phyloP scores from a whole-genome alignment of 92 coral and sea anemone species.

The Epizoanthus rinbou region DNA sequence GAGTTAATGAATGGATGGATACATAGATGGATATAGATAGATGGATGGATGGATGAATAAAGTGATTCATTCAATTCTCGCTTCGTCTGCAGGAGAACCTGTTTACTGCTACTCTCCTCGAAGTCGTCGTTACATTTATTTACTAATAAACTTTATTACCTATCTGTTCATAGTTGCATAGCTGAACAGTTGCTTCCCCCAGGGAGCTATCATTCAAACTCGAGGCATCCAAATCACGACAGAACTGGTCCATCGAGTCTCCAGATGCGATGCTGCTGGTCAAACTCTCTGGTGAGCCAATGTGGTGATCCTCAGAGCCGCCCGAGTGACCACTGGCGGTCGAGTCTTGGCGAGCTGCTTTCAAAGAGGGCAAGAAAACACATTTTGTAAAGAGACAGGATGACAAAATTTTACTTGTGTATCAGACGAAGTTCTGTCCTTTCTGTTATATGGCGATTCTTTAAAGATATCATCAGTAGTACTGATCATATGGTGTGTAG shows the following conservation, averaged over 20 bases:
- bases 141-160: background rate
- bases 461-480: too few relatives aligned
- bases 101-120: too few relatives aligned
- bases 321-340: constrained; percentile 20
- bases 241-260: constrained; percentile 94
- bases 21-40: background rate
- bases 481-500: too few relatives aligned
- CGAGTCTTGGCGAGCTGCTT: constrained; percentile 28
- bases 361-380: too few relatives aligned
- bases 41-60: constrained; percentile 34
- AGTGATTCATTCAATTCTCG: background rate
- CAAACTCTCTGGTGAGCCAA: constrained; percentile 49
- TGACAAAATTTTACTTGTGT: too few relatives aligned
- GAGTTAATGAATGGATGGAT: too few relatives aligned
- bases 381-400: too few relatives aligned
- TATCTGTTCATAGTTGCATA: constrained; percentile 54
- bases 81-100: too few relatives aligned
- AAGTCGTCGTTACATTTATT: too few relatives aligned
- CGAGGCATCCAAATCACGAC: constrained; percentile 76
- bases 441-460: too few relatives aligned
- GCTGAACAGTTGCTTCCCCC: constrained; percentile 40
- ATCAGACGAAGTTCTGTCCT: too few relatives aligned
- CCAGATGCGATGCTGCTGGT: constrained; percentile 68
- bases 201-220: constrained; percentile 52
- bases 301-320: constrained; percentile 21